phyloP scores from a whole-genome alignment of 2,113 vertebrate species.

The Clarias magur region DNA sequence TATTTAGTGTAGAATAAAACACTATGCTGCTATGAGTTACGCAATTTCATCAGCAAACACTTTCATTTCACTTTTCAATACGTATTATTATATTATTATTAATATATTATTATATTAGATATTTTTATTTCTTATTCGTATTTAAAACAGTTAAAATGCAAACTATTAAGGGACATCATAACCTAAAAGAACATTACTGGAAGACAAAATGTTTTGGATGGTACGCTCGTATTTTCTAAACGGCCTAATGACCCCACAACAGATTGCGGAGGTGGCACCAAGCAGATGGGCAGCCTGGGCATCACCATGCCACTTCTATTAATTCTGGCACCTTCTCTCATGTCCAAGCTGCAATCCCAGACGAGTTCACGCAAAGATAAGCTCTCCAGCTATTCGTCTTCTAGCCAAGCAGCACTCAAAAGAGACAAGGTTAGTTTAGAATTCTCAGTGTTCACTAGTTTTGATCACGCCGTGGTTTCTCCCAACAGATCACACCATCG shows the following conservation, averaged over 20 bases:
- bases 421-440: slow-evolving; percentile 49
- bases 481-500: slow-evolving; percentile 44
- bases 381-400: slow-evolving; percentile 66
- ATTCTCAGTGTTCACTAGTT: neutral
- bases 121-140: too few species aligned
- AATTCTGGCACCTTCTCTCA: slow-evolving; percentile 67
- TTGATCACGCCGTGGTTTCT: neutral
- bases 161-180: neutral
- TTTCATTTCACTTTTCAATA: neutral
- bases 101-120: neutral
- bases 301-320: slow-evolving; percentile 66
- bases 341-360: slow-evolving; percentile 58
- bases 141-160: neutral
- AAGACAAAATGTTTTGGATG: neutral
- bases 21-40: neutral
- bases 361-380: slow-evolving; percentile 40
- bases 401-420: slow-evolving; percentile 61
- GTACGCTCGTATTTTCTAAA: slow-evolving; percentile 34
- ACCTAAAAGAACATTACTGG: neutral
- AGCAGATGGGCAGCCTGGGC: slow-evolving; percentile 68
- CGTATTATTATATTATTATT: neutral
- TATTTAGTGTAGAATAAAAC: neutral
- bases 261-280: slow-evolving; percentile 61
- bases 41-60: neutral
- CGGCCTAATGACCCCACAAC: slow-evolving; percentile 57